Base-by-base conservation (phyloP, 92 coral and sea anemone species). In the Epizoanthus rinbou region DNA sequence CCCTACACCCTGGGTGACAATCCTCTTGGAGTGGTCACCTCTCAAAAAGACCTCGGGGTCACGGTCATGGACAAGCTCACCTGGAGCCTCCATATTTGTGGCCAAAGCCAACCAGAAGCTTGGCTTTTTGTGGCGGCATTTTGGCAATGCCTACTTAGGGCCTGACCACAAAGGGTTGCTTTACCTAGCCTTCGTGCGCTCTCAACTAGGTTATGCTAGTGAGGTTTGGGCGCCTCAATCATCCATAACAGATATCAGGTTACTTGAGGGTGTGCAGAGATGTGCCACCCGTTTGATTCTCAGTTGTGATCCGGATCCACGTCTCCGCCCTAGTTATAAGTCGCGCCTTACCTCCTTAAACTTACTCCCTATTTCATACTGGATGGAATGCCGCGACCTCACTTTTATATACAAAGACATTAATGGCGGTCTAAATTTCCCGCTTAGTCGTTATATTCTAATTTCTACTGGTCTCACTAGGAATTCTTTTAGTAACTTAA, bases 181-280 rank as follows among this genome's bases (percentile, higher is more conserved):
- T 28, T 28, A 87, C 91, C 81, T 87, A 10, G 28, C 90, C 4
- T 79, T 88, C 54, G 91, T 88, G 43, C 88, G 91, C 57, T 79
- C 88, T 16, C 88, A 83, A 64, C 63, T 87, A 17, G 84, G 87
- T 10, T 87, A 79, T 62, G 87, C 82, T 50, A 84, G 74, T 59
- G 83, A 84, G 87, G 87, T 84, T 56, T 74, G 82, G 87, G 87
- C 81, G 31, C 82, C 82, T 28, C 31, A 28, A 28, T 28, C 31
- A 28, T 28, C 31, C 31, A 28, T 28, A 28, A n/a, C 31, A 28
- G 31, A 28, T 28, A 28, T 28, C 31, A 28, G 31, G 31, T 28
- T 28, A 28, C 39, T 67, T 24, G 85, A 81, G 85, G 62, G 79
- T 69, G 85, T 81, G 4, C 59, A 66, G 79, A 65, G 85, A 79